Percentiles rank a stretch among this genome's conserved stretches.
Conservation (phyloP, 30 jellyfish, hydroid and myxozoan genomes). For the Pseudorhiza aurosa region DNA sequence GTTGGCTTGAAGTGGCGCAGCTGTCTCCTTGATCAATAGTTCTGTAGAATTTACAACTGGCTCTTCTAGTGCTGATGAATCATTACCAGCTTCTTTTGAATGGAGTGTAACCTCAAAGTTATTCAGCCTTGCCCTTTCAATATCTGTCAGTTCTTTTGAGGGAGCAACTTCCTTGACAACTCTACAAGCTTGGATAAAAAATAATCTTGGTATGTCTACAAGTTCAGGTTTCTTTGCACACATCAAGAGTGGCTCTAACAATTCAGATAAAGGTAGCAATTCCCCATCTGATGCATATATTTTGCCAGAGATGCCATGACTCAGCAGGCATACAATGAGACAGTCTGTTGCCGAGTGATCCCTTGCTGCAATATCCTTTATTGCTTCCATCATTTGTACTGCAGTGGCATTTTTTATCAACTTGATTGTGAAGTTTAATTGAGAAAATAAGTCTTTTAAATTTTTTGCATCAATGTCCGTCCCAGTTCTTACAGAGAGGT, state of each 20-base stretch:
- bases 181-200: constrained; percentile 92
- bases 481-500: constrained; percentile 73
- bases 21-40: constrained; percentile 44
- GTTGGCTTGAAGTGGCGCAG: constrained; percentile 64
- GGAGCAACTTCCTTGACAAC: neutral
- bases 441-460: constrained; percentile 52
- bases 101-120: constrained; percentile 38
- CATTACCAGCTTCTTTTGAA: neutral
- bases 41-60: neutral
- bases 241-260: constrained; percentile 54
- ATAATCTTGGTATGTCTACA: constrained; percentile 65
- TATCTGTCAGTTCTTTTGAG: neutral
- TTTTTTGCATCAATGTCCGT: constrained; percentile 70
- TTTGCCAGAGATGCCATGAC: constrained; percentile 82
- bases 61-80: neutral
- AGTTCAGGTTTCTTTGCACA: constrained; percentile 49
- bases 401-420: constrained; percentile 67
- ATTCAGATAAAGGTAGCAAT: constrained; percentile 59
- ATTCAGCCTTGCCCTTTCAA: neutral
- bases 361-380: constrained; percentile 32
- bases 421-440: constrained; percentile 60
- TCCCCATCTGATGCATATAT: constrained; percentile 83
- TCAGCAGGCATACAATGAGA: constrained; percentile 68
- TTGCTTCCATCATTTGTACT: constrained; percentile 32
- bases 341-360: constrained; percentile 59